phyloP scores from a whole-genome alignment of 2,113 vertebrate genomes.

The Paratilapia polleni region DNA sequence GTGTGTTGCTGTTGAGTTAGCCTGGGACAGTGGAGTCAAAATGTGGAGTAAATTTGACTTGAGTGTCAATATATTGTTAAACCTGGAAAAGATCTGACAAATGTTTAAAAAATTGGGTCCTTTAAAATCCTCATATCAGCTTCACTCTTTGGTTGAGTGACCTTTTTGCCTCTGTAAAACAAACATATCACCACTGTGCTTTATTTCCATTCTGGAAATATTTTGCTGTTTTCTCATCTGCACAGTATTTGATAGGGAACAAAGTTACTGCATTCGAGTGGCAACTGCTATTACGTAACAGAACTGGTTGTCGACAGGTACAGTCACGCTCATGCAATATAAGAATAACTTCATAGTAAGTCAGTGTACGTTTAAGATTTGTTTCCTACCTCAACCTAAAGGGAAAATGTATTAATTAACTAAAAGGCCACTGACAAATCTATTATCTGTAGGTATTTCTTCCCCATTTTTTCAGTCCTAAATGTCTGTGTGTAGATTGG shows the following conservation, averaged over 20 bases:
- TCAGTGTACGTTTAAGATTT: slow-evolving; percentile 15
- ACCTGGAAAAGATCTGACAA: not conserved
- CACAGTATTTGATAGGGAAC: not conserved
- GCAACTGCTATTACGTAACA: not conserved
- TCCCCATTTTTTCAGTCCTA: not conserved
- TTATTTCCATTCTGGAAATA: slow-evolving; percentile 33
- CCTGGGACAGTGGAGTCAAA: not conserved
- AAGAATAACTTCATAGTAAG: not conserved
- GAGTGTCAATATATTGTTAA: not conserved
- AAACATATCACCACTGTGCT: slow-evolving; percentile 57
- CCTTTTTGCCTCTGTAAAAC: not conserved
- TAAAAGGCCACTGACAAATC: slow-evolving; percentile 5
- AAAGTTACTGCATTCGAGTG: not conserved
- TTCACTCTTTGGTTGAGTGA: not conserved
- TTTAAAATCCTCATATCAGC: slow-evolving; percentile 8
- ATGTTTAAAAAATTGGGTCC: not conserved
- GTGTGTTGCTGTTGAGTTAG: not conserved
- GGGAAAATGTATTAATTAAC: slow-evolving; percentile 42
- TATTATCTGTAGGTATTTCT: not conserved
- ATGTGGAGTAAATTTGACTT: not conserved
- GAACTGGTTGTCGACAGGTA: not conserved
- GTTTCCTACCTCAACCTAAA: slow-evolving; percentile 74
- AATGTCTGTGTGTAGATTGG: not conserved
- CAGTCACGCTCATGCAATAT: not conserved
- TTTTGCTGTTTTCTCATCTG: not conserved